phyloP scores from a whole-genome alignment of 2,797 vertebrate species.

The Trachurus trachurus region DNA sequence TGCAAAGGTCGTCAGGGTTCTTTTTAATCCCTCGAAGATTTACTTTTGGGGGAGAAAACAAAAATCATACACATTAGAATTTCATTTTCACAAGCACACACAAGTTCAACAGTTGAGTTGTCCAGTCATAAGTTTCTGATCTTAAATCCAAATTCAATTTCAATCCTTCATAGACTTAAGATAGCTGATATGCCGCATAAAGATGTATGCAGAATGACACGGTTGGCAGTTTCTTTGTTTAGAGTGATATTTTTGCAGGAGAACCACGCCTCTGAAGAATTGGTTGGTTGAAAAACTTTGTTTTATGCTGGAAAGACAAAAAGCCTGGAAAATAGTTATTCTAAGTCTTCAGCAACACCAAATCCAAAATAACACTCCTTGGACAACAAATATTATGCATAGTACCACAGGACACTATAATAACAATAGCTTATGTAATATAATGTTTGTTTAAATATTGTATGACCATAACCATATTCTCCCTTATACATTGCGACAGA shows the following conservation, averaged over 20 bases:
- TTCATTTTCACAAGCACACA: constrained; percentile 2
- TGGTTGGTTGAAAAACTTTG: not conserved
- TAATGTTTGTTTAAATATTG: no score
- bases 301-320: not conserved
- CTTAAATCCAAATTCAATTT: not conserved
- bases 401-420: not conserved
- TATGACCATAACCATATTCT: not conserved
- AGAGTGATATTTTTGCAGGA: constrained; percentile 6
- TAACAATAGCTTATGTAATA: no score
- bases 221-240: not conserved
- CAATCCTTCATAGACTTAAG: not conserved
- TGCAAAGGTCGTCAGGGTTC: constrained; percentile 70
- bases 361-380: not conserved
- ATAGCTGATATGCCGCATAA: not conserved
- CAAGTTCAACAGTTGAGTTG: not conserved
- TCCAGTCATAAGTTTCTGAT: not conserved
- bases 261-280: constrained; percentile 13
- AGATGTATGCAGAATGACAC: not conserved
- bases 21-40: constrained; percentile 62
- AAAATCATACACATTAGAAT: constrained; percentile 31
- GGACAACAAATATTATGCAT: not conserved
- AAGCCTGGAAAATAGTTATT: not conserved
- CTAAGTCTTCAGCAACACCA: not conserved
- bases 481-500: not conserved
- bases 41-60: constrained; percentile 68